A percentile compares a stretch with the other conserved stretches of the same genome.
These are phyloP conservation scores for Glaucidium brasilianum DNA, from an alignment of 2,113 vertebrate genomes.

Conservation along the genomic window DNA sequence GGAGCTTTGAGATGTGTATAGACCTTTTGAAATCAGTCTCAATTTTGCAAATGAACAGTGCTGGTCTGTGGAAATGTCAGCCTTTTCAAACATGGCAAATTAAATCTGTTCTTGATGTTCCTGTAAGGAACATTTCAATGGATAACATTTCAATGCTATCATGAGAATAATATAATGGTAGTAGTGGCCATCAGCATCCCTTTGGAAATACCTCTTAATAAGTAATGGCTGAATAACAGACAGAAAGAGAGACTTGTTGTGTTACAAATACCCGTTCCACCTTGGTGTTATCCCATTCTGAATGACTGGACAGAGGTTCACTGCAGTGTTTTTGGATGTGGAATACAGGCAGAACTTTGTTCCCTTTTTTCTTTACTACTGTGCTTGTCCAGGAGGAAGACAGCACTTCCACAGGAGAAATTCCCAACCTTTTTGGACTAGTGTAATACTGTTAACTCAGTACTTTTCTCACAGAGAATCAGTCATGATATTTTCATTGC, in stretches of 20 bases:
- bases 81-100: not conserved
- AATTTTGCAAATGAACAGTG: not conserved
- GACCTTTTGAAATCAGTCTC: slow-evolving; percentile 8
- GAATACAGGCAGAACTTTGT: not conserved
- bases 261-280: too few species aligned
- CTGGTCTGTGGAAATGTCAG: slow-evolving; percentile 28
- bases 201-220: not conserved
- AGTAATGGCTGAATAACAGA: not conserved
- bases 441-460: not conserved
- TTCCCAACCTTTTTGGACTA: not conserved
- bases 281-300: not conserved
- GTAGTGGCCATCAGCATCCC: not conserved
- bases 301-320: not conserved
- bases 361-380: not conserved
- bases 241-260: not conserved
- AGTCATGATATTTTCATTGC: not conserved
- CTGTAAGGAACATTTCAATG: not conserved
- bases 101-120: not conserved
- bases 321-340: not conserved
- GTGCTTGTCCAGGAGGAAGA: not conserved
- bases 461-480: not conserved
- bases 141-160: not conserved
- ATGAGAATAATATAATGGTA: not conserved
- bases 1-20: not conserved
- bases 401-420: not conserved